phyloP scores from a whole-genome alignment of 2,797 vertebrate species.

The Sebastes variabilis region DNA sequence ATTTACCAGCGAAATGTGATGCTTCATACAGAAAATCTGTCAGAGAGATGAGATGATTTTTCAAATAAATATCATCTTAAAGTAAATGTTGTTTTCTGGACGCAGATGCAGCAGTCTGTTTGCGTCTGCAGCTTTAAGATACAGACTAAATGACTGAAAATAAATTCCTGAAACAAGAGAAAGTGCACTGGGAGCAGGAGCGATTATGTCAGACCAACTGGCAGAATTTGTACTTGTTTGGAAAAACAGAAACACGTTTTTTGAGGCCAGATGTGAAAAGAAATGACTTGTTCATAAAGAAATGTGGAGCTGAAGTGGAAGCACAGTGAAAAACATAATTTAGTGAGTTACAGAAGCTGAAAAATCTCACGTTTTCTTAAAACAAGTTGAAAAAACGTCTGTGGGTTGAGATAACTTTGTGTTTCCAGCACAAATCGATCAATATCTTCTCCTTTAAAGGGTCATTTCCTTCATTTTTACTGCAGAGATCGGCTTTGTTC shows the following conservation, averaged over 20 bases:
- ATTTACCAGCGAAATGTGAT: background rate
- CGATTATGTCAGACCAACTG: constrained; percentile 8
- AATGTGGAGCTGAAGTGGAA: background rate
- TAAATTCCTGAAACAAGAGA: constrained; percentile 2
- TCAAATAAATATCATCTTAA: background rate
- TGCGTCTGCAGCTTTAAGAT: background rate
- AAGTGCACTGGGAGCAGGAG: background rate
- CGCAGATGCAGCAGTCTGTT: background rate
- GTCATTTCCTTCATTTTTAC: background rate
- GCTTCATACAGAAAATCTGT: too few species aligned
- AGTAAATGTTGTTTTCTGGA: background rate
- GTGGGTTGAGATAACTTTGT: background rate
- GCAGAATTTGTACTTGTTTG: background rate
- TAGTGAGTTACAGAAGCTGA: background rate
- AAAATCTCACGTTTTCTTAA: background rate
- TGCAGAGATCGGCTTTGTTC: background rate
- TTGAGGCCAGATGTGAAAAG: background rate
- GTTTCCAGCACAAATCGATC: background rate
- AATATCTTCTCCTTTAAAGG: background rate
- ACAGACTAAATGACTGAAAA: background rate
- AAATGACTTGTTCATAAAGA: background rate
- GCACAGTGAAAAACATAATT: background rate
- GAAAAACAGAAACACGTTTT: background rate
- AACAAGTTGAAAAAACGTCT: background rate
- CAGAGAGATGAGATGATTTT: background rate